A percentile compares a stretch with the other conserved stretches of the same genome.
Conservation (phyloP, 2,797 vertebrate genomes). For the Myotis daubentonii region DNA sequence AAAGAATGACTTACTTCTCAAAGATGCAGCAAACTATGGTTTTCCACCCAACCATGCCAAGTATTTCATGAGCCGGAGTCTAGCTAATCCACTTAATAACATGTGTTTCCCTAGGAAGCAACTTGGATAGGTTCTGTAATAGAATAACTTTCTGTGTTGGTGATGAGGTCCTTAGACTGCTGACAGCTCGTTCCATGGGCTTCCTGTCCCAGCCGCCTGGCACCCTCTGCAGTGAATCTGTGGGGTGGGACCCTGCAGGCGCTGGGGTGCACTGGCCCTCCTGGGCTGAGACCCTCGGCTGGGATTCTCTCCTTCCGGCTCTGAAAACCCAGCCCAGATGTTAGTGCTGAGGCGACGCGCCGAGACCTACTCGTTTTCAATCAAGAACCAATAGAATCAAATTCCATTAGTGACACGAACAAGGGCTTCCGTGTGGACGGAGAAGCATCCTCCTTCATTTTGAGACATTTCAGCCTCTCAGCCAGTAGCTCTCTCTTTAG, state of each 20-base stretch:
- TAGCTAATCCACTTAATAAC: not conserved
- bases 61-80: not conserved
- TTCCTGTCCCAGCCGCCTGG: not conserved
- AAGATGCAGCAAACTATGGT: not conserved
- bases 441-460: slow-evolving; percentile 49
- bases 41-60: not conserved
- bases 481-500: slow-evolving; percentile 86
- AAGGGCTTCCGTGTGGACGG: slow-evolving; percentile 25
- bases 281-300: not conserved
- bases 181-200: not conserved
- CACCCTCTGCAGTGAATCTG: not conserved
- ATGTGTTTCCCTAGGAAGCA: not conserved
- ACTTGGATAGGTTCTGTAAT: not conserved
- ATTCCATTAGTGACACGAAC: slow-evolving; percentile 17
- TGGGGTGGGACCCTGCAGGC: no score
- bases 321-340: not conserved
- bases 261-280: not conserved
- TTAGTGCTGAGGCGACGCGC: not conserved
- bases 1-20: not conserved
- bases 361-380: slow-evolving; percentile 61
- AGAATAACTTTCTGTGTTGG: not conserved
- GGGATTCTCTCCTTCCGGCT: not conserved
- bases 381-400: slow-evolving; percentile 53
- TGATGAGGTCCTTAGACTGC: not conserved
- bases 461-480: slow-evolving; percentile 68